phyloP scores from a whole-genome alignment of 1,140 invertebrate genomes.

The Teleogryllus occipitalis region DNA sequence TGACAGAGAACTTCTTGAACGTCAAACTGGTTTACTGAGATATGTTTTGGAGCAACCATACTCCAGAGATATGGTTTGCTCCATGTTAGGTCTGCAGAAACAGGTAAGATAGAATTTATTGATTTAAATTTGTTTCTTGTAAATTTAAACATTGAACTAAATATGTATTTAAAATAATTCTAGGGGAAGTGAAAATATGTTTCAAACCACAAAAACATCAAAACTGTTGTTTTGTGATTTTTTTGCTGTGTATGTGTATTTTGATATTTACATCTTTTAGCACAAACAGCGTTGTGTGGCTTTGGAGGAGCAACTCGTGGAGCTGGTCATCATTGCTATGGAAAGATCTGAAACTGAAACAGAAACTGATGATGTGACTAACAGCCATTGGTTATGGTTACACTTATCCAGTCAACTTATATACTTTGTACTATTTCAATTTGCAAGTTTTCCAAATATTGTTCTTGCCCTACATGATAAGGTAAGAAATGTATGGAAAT shows the following conservation, averaged over 20 bases:
- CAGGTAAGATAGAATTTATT: slow-evolving; percentile 43
- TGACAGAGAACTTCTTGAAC: slow-evolving; percentile 77
- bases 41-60: slow-evolving; percentile 94
- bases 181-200: too few relatives aligned
- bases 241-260: too few relatives aligned
- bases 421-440: slow-evolving; percentile 92
- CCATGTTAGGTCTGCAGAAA: slow-evolving; percentile 88
- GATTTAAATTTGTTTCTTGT: too few relatives aligned
- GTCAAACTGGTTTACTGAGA: slow-evolving; percentile 76
- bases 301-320: slow-evolving; percentile 87
- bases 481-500: slow-evolving; percentile 35
- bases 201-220: too few relatives aligned
- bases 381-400: slow-evolving; percentile 80
- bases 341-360: slow-evolving; percentile 73
- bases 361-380: slow-evolving; percentile 54
- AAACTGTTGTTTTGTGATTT: too few relatives aligned
- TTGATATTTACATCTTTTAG: slow-evolving; percentile 34
- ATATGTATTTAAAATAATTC: too few relatives aligned
- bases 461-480: slow-evolving; percentile 82
- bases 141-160: too few relatives aligned
- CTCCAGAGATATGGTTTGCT: slow-evolving; percentile 91
- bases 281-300: slow-evolving; percentile 83
- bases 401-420: slow-evolving; percentile 92
- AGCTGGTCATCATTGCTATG: slow-evolving; percentile 85
- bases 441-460: slow-evolving; percentile 86